Conservation (phyloP, 2,888 invertebrate genomes). For the Drosophila paucipuncta region DNA sequence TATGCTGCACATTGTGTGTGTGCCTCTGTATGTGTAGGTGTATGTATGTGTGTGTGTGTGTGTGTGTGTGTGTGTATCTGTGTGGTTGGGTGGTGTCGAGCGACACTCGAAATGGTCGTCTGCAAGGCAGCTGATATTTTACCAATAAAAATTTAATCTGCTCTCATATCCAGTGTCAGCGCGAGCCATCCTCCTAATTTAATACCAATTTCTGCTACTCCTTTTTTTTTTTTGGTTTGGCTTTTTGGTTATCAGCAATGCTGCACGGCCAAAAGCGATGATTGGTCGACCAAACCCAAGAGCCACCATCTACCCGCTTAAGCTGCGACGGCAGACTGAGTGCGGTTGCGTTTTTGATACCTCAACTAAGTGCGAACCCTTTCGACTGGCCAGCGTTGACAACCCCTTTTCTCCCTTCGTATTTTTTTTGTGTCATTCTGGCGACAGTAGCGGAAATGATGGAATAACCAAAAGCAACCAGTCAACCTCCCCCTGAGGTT, state of each 20-base stretch:
- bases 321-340: constrained; percentile 39
- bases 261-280: constrained; percentile 56
- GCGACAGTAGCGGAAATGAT: constrained; percentile 63
- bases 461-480: constrained; percentile 31
- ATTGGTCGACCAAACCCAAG: constrained; percentile 46
- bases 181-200: constrained; percentile 58
- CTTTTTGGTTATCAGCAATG: constrained; percentile 48
- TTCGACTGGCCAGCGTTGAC: constrained; percentile 26
- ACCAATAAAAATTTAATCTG: constrained; percentile 82
- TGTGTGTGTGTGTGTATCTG: constrained; percentile 1
- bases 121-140: constrained; percentile 68
- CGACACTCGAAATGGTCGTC: constrained; percentile 29
- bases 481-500: not conserved
- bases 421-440: constrained; percentile 2
- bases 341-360: constrained; percentile 70
- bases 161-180: constrained; percentile 60
- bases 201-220: constrained; percentile 52
- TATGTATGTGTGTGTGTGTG: constrained; percentile 1
- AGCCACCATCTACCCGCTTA: constrained; percentile 15
- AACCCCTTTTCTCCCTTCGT: constrained; percentile 57
- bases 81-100: constrained; percentile 7
- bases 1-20: constrained; percentile 4
- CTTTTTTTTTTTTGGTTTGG: constrained; percentile 21
- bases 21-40: not conserved
- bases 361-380: constrained; percentile 57